These are phyloP conservation scores for Epiblema foenella DNA, from an alignment of 2,888 invertebrate species.

Conservation along the genomic window DNA sequence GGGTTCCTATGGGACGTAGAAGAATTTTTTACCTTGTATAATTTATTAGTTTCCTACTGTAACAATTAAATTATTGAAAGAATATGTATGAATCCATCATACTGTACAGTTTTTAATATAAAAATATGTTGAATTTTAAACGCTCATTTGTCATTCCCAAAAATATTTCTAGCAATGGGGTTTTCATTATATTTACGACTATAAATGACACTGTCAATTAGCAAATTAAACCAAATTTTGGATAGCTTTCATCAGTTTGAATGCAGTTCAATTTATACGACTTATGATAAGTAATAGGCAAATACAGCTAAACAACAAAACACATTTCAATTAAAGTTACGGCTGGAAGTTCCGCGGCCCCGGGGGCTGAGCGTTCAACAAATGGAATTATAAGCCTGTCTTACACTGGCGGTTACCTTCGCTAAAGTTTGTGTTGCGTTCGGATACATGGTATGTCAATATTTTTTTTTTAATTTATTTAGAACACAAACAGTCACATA, in stretches of 20 bases:
- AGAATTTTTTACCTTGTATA: too few relatives aligned
- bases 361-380: slow-evolving; percentile 55
- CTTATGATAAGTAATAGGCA: slow-evolving; percentile 6
- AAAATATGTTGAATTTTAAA: too few relatives aligned
- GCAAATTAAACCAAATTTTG: background rate
- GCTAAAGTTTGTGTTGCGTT: slow-evolving; percentile 51
- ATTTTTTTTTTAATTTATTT: too few relatives aligned
- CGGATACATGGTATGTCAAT: slow-evolving; percentile 46
- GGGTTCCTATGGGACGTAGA: too few relatives aligned
- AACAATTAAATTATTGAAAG: too few relatives aligned
- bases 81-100: too few relatives aligned
- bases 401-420: slow-evolving; percentile 58
- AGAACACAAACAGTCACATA: too few relatives aligned
- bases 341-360: slow-evolving; percentile 52
- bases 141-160: too few relatives aligned
- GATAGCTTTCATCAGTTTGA: background rate
- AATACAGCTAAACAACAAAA: slow-evolving; percentile 51
- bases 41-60: too few relatives aligned
- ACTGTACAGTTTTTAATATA: too few relatives aligned
- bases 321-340: slow-evolving; percentile 63
- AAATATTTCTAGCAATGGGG: too few relatives aligned
- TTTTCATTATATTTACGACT: too few relatives aligned
- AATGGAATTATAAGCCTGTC: slow-evolving; percentile 68
- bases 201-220: background rate
- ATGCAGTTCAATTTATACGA: background rate